Evolutionary conservation across 2,888 invertebrate genomes (phyloP).

Genomic region (Melangyna quadrimaculata): DNA sequence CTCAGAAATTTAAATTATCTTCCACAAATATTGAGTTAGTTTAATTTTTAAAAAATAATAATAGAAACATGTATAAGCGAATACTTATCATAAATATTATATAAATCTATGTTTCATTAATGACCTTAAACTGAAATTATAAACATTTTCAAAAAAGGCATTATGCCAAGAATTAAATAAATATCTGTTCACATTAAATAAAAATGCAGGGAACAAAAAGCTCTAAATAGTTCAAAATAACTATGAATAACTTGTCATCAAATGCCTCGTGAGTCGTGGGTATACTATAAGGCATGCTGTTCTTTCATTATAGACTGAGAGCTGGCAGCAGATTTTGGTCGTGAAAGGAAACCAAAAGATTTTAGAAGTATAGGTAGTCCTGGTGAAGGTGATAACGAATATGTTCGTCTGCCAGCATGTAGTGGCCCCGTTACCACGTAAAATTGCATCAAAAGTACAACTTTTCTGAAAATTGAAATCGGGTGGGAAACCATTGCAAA

Average conservation of each 20-base stretch:
- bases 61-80: background rate
- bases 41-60: background rate
- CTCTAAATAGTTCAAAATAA: slow-evolving; percentile 53
- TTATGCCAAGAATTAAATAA: slow-evolving; percentile 38
- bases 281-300: background rate
- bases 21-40: background rate
- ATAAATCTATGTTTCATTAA: slow-evolving; percentile 40
- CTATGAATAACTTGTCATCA: slow-evolving; percentile 61
- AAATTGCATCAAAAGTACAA: no score
- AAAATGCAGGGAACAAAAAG: slow-evolving; percentile 24
- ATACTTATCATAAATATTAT: background rate
- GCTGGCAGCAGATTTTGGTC: no score
- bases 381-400: no score
- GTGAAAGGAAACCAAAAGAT: no score
- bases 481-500: no score
- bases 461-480: no score
- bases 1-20: no score
- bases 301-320: no score
- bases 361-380: no score
- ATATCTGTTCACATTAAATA: slow-evolving; percentile 6
- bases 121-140: slow-evolving; percentile 46
- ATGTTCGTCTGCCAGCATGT: no score
- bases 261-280: background rate
- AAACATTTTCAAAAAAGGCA: slow-evolving; percentile 33
- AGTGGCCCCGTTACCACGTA: no score